Base-by-base conservation (phyloP, 2,797 vertebrate genomes). In the Cirrhinus mrigala region DNA sequence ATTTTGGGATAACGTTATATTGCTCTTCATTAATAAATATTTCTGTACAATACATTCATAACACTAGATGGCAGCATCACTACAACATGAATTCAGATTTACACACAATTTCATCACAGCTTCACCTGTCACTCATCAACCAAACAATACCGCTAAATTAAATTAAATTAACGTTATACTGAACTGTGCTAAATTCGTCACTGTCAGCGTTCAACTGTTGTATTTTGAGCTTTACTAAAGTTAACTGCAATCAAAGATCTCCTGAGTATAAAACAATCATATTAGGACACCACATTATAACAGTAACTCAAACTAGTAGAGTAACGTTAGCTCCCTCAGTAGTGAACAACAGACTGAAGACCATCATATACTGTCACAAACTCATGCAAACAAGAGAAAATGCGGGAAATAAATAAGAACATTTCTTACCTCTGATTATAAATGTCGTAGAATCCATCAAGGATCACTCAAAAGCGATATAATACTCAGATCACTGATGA, bases 1-100 rank as follows among this genome's bases (percentile, higher is more conserved):
- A 37, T 37, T 37, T 37, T 37, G 33, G 33, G 4, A 37, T 37
- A 37, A 37, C 33, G 33, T 37, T 2, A 37, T 37, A 37, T 37
- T 37, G 33, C 4, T 37, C 33, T 37, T 4, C 33, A 37, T 2
- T 37, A 4, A 11, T 37, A 22, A n/a, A 7, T 44, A 73, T 27
- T 50, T 50, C 24, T 74, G 46, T 1, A 4, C 4, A 9, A 27
- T 27, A 33, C 18, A 22, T 37, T 56, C n/a, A 12, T 37, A 16
- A n/a, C 74, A 76, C 20, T 76, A 76, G 74, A 76, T 5, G 20
- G 50, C 27, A 37, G 29, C 52, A 56, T 76, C 18, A 76, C 5
- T 11, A 4, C 20, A 56, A 37, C 16, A 73, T 74, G 1, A 22
- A 12, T 37, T 56, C 27, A 29, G 6, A 52, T 52, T 40, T 8